A percentile compares a stretch with the other conserved stretches of the same genome.
phyloP scores from a whole-genome alignment of 2,888 invertebrate genomes.

The Rhopalosiphum nymphaeae region DNA sequence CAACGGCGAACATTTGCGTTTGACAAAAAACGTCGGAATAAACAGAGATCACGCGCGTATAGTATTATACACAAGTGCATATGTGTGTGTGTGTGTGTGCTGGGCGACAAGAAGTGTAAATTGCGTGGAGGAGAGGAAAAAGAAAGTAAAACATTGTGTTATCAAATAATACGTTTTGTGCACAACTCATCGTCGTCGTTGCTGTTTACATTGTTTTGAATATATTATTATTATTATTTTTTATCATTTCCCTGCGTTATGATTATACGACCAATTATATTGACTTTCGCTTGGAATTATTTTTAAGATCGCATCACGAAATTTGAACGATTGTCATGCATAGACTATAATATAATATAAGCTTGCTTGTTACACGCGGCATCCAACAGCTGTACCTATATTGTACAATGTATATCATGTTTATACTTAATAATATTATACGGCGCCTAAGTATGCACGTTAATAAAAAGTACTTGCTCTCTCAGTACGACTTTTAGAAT shows the following conservation, averaged over 20 bases:
- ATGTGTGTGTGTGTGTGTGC: background rate
- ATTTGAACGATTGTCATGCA: background rate
- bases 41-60: background rate
- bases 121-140: constrained; percentile 28
- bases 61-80: background rate
- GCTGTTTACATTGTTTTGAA: background rate
- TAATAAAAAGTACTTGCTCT: background rate
- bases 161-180: constrained; percentile 51
- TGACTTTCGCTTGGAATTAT: constrained; percentile 40
- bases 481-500: constrained; percentile 32
- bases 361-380: background rate
- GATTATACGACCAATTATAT: constrained; percentile 13
- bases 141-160: constrained; percentile 54
- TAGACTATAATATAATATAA: background rate
- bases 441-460: background rate
- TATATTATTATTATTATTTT: constrained; percentile 19
- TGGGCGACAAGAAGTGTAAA: background rate
- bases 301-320: background rate
- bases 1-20: background rate
- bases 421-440: background rate
- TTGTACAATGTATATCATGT: background rate
- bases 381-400: background rate
- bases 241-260: constrained; percentile 8
- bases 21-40: background rate
- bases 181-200: background rate